Base-by-base conservation (phyloP, 2,113 vertebrate genomes). In the Lepisosteus oculatus region DNA sequence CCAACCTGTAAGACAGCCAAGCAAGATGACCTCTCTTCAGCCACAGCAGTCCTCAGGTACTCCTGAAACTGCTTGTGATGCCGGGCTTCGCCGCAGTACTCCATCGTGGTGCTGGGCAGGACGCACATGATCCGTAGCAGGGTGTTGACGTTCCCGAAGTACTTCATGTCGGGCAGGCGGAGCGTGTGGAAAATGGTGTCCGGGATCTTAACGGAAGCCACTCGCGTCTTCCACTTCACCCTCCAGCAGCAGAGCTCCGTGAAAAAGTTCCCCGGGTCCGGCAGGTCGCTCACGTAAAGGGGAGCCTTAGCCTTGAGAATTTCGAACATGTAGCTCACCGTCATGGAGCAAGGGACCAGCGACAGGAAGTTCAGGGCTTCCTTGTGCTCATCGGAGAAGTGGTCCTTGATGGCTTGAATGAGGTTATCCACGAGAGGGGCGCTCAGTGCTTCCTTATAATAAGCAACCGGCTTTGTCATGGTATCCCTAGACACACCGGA, bases 191-290 rank as follows among this genome's bases (percentile, higher is more conserved):
- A 97, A 75, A 98, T 95, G 64, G 95, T 93, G 77, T 91, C 84
- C 0, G 96, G 96, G 61, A 98, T 93, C 3, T 95, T 95, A n/a
- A 97, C 92, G 0, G 96, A 94, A 62, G 96, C 95, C 13, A 97
- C 95, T 83, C 96, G 90, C 67, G 97, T 96, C 74, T 99, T 99
- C 96, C 97, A 99, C 12, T 97, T 98, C 44, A 99, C 96, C 77
- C 95, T 93, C 97, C 97, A 99, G 77, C 97, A 99, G 43, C 96
- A 95, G 61, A 98, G 93, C 76, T 98, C 96, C 0, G 96, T 97
- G 67, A 95, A 94, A 69, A 98, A 94, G 0, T 96, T 98, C 67
- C 98, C 95, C 0, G 96, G 94, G 61, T 97, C 96, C 0, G 95
- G 96, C 15, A 99, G 90, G 77, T 98, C 97, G 0, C 94, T 91